Base-by-base conservation (phyloP, 1,140 invertebrate genomes). In the Drosophila tristis region DNA sequence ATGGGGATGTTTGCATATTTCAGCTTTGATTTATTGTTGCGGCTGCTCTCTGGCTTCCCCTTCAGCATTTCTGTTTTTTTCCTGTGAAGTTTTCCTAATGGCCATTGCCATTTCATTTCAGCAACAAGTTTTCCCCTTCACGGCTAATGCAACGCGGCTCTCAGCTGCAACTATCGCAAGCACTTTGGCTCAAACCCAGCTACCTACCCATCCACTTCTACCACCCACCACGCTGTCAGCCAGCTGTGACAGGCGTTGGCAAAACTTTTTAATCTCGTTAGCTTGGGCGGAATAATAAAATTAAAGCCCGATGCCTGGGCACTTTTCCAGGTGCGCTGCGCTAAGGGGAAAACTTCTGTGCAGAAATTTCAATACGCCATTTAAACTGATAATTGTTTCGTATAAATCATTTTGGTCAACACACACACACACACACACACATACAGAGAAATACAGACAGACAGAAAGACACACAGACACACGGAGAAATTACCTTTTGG, bases 221-320 rank as follows among this genome's bases (percentile, higher is more conserved):
- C 29, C 31, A 8, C 11, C 49, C 20, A 0, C 39, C 26, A 20
- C 48, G 29, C 16, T 61, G 61, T 20, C 63, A 39, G 63, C 62
- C 48, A 64, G 55, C 63, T 72, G 82, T 87, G 71, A 78, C 72
- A 76, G 73, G 74, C 74, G 74, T 76, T 61, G 64, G 78, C 72
- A 70, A 85, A 87, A 87, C 82, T 87, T 87, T 86, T 87, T 87
- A 87, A 89, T 82, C 82, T 89, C 77, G 82, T 87, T 86, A 76
- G 77, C 71, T 61, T 76, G 62, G 61, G 45, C 56, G 74, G 78
- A 80, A 87, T 89, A 89, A 87, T 89, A 87, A 89, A 87, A 89
- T 87, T 89, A 87, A 87, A 81, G 75, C 75, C 65, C 68, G 75
- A 44, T 80, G 73, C 66, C 57, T 44, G 58, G 58, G 66, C 53